Conservation (phyloP, 2,797 vertebrate genomes). For the Molossus alvarezi region DNA sequence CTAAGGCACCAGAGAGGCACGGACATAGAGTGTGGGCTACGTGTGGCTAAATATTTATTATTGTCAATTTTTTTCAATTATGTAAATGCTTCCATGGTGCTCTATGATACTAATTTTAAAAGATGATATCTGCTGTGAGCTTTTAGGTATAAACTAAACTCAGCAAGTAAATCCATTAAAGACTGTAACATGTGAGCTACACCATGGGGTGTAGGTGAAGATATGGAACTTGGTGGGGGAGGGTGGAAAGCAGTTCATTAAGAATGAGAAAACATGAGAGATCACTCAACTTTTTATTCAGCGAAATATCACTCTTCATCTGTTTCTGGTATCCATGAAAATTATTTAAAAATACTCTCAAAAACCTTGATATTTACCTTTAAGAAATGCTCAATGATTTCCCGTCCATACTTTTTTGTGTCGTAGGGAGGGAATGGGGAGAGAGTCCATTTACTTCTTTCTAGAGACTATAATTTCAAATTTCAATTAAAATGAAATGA, state of each 20-base stretch:
- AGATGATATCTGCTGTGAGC: conserved; percentile 12
- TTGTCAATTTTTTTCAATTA: conserved; percentile 24
- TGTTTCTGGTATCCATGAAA: conserved; percentile 22
- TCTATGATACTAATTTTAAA: conserved; percentile 65
- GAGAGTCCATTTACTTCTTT: conserved; percentile 89
- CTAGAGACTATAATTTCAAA: conserved; percentile 91
- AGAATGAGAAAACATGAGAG: conserved; percentile 75
- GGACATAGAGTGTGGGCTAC: background rate
- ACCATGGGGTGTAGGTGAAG: background rate
- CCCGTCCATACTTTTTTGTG: conserved; percentile 76
- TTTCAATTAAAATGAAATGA: conserved; percentile 95
- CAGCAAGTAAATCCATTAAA: conserved; percentile 36
- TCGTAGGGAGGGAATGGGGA: conserved; percentile 43
- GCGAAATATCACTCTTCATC: conserved; percentile 31
- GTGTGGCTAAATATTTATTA: background rate
- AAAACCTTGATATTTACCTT: conserved; percentile 85
- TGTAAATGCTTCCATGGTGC: background rate
- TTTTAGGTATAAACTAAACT: conserved; percentile 63
- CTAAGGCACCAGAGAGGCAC: background rate
- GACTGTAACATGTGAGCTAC: background rate
- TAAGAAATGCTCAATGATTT: conserved; percentile 87
- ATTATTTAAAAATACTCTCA: conserved; percentile 76
- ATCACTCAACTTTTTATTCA: conserved; percentile 53
- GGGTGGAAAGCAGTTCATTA: conserved; percentile 81
- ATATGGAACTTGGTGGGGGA: conserved; percentile 46